Percentiles rank a stretch among this genome's conserved stretches.
Evolutionary conservation across 2,888 invertebrate genomes (phyloP).

Genomic region (Habrosyne pyritoides): DNA sequence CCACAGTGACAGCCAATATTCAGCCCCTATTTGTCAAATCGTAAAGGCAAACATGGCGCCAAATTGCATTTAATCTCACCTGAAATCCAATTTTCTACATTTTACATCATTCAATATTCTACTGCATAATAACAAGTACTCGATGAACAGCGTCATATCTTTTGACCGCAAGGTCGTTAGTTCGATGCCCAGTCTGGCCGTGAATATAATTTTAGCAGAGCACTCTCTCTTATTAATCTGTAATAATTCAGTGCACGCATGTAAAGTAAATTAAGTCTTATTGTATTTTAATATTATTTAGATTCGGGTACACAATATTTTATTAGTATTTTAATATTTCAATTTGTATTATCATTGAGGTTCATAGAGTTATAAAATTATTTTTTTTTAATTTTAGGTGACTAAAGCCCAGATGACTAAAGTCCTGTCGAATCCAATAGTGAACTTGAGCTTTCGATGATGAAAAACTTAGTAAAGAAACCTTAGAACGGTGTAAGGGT

Average conservation of each 20-base stretch:
- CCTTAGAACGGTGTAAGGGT: too few relatives aligned
- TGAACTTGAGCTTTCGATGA: too few relatives aligned
- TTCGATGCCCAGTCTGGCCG: not conserved
- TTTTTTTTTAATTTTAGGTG: too few relatives aligned
- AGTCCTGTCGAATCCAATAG: too few relatives aligned
- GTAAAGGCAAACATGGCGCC: not conserved
- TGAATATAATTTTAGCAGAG: not conserved
- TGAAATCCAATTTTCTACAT: not conserved
- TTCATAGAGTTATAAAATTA: too few relatives aligned
- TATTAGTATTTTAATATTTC: too few relatives aligned
- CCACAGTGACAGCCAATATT: not conserved
- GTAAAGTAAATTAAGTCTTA: not conserved
- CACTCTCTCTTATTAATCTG: not conserved
- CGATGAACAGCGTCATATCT: not conserved
- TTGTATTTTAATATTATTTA: not conserved
- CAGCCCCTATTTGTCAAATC: not conserved
- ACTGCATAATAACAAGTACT: not conserved
- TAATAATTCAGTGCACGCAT: not conserved
- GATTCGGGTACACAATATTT: not conserved
- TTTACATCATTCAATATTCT: not conserved
- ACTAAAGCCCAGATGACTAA: too few relatives aligned
- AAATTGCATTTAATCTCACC: not conserved
- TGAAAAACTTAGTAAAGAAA: too few relatives aligned
- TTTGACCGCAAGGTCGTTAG: constrained; percentile 3
- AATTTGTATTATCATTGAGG: too few relatives aligned